Base-by-base conservation (phyloP, 2,888 invertebrate species). In the Gisinianus flammeolus region DNA sequence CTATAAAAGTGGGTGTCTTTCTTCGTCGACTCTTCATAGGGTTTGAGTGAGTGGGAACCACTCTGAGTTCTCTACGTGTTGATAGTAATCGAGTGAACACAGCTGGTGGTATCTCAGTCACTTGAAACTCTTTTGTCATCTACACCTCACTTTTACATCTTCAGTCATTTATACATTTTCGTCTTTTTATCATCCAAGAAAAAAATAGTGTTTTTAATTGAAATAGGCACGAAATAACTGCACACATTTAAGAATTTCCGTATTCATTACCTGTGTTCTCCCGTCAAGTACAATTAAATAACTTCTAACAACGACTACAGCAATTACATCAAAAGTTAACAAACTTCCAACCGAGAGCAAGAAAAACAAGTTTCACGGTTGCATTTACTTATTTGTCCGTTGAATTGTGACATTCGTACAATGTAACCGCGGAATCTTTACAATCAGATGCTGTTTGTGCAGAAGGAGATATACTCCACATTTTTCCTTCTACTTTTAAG, bases 41-140 rank as follows among this genome's bases (percentile, higher is more conserved):
- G 89, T 89, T 89, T 88, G 90, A 91, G 91, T 91, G 90, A 90
- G 93, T 92, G 96, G 96, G 95, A 94, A 93, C 95, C 96, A 94
- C 95, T 93, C 95, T 95, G 96, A 93, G 96, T 94, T 96, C 93
- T 91, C 96, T 94, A 91, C 92, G 91, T 89, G 82, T 88, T 88
- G 74, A 82, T 88, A 88, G 58, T 89, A 89, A 86, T 86, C 87
- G 90, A 93, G 95, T 95, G 95, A 96, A 96, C 95, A 95, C 95
- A 96, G 95, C 95, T 95, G 95, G 95, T 95, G 95, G 95, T 96
- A 95, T 95, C 95, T 95, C 95, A 95, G 94, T 94, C 87, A 87
- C 88, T 88, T 87, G 86, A 62, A 64, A 56, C 66, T 71, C 78
- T 62, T 68, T 72, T 77, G 75, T 69, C 78, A 66, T 76, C 68